A percentile compares a stretch with the other conserved stretches of the same genome.
Evolutionary conservation across 1,140 invertebrate species (phyloP).

Genomic region (Plectrocnemia conspersa): DNA sequence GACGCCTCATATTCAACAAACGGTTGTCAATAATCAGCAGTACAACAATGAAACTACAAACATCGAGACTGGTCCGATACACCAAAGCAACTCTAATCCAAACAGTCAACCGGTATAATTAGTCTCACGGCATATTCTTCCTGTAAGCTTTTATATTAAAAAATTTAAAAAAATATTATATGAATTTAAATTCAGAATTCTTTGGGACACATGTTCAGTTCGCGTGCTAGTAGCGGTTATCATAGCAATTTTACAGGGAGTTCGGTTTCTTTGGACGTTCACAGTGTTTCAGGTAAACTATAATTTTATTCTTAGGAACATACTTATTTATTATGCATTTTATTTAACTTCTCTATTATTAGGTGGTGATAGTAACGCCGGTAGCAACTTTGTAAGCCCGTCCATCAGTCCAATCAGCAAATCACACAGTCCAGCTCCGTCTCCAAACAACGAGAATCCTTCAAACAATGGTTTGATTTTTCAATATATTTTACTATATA

Average conservation of each 20-base stretch:
- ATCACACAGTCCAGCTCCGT: conserved; percentile 38
- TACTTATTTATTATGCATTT: background rate
- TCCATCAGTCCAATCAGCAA: conserved; percentile 49
- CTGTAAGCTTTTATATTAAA: background rate
- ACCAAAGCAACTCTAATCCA: conserved; percentile 15
- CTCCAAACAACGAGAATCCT: conserved; percentile 38
- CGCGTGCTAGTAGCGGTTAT: conserved; percentile 45
- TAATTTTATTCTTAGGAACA: background rate
- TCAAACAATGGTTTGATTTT: conserved; percentile 39
- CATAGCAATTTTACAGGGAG: conserved; percentile 54
- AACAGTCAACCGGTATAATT: conserved; percentile 26
- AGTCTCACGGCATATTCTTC: no score
- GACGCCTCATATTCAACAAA: background rate
- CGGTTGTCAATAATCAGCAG: conserved; percentile 10
- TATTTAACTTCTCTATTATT: conserved; percentile 7
- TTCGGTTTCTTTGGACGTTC: conserved; percentile 45
- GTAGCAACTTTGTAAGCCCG: conserved; percentile 45
- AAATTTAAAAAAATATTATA: background rate
- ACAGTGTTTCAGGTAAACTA: conserved; percentile 45
- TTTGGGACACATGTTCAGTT: conserved; percentile 44
- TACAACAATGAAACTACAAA: conserved; percentile 7
- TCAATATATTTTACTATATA: no score
- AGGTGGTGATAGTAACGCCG: conserved; percentile 39
- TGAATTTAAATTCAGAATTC: conserved; percentile 38
- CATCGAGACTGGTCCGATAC: conserved; percentile 4